Evolutionary conservation across 1,140 invertebrate species (phyloP).

Genomic region (Pomacea maculata): DNA sequence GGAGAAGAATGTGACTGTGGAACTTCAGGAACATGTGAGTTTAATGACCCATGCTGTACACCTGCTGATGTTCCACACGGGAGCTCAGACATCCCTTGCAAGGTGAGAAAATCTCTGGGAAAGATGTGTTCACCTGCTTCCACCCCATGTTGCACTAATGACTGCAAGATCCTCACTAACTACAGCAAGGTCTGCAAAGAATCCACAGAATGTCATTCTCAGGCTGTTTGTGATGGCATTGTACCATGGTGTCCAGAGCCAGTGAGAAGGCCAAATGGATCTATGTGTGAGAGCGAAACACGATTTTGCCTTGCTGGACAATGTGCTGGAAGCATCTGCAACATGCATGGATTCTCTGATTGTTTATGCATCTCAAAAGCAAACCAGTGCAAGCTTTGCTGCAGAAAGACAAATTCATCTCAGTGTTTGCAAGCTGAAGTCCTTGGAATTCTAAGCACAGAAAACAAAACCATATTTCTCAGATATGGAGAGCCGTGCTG

Average conservation of each 20-base stretch:
- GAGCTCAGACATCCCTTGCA: constrained; percentile 39
- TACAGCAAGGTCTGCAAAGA: constrained; percentile 27
- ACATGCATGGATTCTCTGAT: constrained; percentile 12
- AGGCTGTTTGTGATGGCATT: constrained; percentile 36
- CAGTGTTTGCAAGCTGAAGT: constrained; percentile 8
- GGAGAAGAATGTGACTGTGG: constrained; percentile 59
- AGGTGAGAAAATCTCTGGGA: constrained; percentile 31
- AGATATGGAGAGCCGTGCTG: constrained; percentile 33
- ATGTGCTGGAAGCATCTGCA: constrained; percentile 40
- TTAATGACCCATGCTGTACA: constrained; percentile 47
- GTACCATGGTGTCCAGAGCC: constrained; percentile 32
- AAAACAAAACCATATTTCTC: constrained; percentile 13
- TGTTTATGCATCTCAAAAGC: constrained; percentile 32
- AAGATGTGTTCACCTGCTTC: constrained; percentile 39
- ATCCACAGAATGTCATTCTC: constrained; percentile 32
- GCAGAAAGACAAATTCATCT: constrained; percentile 11
- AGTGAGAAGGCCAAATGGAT: constrained; percentile 23
- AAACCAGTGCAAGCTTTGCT: constrained; percentile 31
- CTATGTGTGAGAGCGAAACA: constrained; percentile 31
- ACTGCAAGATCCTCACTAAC: constrained; percentile 29
- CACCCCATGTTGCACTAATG: constrained; percentile 33
- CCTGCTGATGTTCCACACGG: constrained; percentile 26
- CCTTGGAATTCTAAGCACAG: constrained; percentile 4
- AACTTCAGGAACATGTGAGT: constrained; percentile 28
- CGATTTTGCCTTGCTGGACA: constrained; percentile 37